Base-by-base conservation (phyloP, 2,113 vertebrate genomes). In the Sebastes fasciatus region DNA sequence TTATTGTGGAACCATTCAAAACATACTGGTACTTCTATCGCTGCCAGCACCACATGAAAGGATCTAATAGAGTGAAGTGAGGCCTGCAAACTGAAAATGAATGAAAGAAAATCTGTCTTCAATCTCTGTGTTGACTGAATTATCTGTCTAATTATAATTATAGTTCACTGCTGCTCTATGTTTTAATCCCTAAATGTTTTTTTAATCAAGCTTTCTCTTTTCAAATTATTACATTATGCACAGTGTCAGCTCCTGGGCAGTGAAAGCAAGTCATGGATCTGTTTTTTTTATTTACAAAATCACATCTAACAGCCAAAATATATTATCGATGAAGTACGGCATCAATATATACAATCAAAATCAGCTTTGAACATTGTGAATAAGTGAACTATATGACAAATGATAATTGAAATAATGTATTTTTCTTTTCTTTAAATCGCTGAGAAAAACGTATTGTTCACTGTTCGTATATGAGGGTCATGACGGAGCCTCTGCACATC, bases 1-100 rank as follows among this genome's bases (percentile, higher is more conserved):
- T 92, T 90, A 90, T 84, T 85, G 80, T 45, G 74, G 76, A 80
- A 64, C 78, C 76, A 72, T 74, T 88, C 78, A 82, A 77, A 85
- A 83, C 76, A 80, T 13, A 80, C 12, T 61, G 74, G 65, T 82
- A 63, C 77, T 79, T 82, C 78, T 86, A 52, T 71, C 69, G 90
- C 79, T 84, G 84, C 82, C 83, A 82, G 76, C 66, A 21, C 81
- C 72, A 86, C 82, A 92, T 83, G 49, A 87, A 88, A 84, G 73
- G 79, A 43, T 77, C 84, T 83, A 71, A 88, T 82, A 84, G 86
- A 86, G 67, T 79, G 76, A 81, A 82, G 57, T 80, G 79, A 85
- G 86, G 82, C 86, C 74, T 85, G 80, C 83, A 71, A 51, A 80
- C 51, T 69, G 52, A 80, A 76, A 82, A 78, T 64, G 54, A 78